Base-by-base conservation (phyloP, 2,113 vertebrate species). In the Colaptes auratus region DNA sequence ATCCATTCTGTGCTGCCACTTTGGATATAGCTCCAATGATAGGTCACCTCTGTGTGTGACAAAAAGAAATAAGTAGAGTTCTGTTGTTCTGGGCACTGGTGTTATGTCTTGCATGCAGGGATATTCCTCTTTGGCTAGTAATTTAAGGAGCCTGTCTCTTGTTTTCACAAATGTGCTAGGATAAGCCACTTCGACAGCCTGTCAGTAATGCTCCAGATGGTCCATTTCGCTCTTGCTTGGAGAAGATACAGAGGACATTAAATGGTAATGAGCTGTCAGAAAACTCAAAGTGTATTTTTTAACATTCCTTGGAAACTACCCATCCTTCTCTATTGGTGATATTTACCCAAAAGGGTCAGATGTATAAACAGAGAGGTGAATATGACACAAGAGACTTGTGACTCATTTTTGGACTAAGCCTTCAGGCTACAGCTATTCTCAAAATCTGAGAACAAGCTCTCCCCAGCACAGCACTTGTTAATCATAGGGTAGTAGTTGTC, bases 201-300 rank as follows among this genome's bases (percentile, higher is more conserved):
- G 69, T 55, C 52, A 61, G 60, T 39, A 24, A 19, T 33, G 53
- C 91, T 94, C 16, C 90, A 84, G 91, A 88, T 92, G 65, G 93
- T 93, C 96, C 85, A 5, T n/a, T 98, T 61, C 48, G 94, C 19
- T 94, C 95, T 83, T 98, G 98, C 76, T 94, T 98, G 90, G 96
- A 98, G 95, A 98, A 97, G 96, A 97, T 99, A 81, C 96, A 98
- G 59, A 97, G 97, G 89, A 97, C 93, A 3, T 92, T 98, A 75
- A 97, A 97, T 33, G 98, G 98, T 98, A 98, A 97, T 4, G 7
- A 88, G 12, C 50, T 84, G 36, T 55, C 63, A 30, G 42, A 90
- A 71, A 90, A 86, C 17, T 92, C 25, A 59, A 80, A 80, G 30
- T 44, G 21, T 64, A 23, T 70, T 56, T 88, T 77, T 35, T 12